A percentile compares a stretch with the other conserved stretches of the same genome.
Evolutionary conservation across 2,888 invertebrate species (phyloP).

Genomic region (Bruchidius siliquastri): DNA sequence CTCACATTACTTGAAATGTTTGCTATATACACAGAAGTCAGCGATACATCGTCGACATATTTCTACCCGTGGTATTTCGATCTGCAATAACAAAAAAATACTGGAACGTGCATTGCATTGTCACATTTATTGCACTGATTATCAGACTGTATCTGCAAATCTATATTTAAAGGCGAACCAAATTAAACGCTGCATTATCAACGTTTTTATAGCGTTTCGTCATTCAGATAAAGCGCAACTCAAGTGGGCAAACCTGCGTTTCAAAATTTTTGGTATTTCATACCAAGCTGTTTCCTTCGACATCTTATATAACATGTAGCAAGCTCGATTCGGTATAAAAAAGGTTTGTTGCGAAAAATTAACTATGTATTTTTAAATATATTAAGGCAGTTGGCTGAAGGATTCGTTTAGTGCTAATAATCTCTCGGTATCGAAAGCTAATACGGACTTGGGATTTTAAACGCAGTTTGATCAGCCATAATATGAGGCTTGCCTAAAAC

Average conservation of each 20-base stretch:
- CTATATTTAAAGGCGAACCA: not conserved
- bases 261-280: not conserved
- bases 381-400: too few species aligned
- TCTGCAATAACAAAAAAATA: not conserved
- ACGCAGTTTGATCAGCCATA: too few species aligned
- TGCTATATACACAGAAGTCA: not conserved
- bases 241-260: not conserved
- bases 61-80: too few species aligned
- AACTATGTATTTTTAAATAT: not conserved
- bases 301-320: not conserved
- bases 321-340: not conserved
- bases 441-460: too few species aligned
- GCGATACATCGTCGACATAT: not conserved
- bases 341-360: not conserved
- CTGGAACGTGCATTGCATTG: not conserved
- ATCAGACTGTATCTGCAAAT: not conserved
- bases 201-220: not conserved
- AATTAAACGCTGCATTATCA: not conserved
- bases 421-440: too few species aligned
- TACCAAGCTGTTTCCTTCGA: not conserved
- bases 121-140: not conserved
- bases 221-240: not conserved
- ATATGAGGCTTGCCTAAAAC: too few species aligned
- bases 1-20: too few species aligned
- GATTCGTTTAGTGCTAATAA: too few species aligned